Base-by-base conservation (phyloP, 2,797 vertebrate genomes). In the Alcedo atthis region DNA sequence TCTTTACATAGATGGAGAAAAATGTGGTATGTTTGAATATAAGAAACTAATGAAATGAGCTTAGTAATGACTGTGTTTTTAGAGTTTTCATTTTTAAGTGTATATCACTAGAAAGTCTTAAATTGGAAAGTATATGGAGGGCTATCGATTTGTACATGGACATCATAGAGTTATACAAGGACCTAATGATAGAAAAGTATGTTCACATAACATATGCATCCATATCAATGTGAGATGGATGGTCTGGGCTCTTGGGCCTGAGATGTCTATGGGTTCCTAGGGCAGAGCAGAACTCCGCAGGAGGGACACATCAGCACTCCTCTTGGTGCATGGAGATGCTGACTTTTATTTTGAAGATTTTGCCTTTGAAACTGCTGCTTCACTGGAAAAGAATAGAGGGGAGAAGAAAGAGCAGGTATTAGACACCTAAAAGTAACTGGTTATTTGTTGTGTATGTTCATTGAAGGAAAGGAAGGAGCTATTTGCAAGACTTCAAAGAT, bases 161-260 rank as follows among this genome's bases (percentile, higher is more conserved):
- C 10, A 32, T 21, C 28, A 9, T 5, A 7, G 48, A 35, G 37
- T 24, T 26, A 15, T 6, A 28, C 0, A 0, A 57, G 26, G 61
- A 30, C 15, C 5, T 58, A 46, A 32, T 9, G 30, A 33, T 2
- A 35, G 33, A 17, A 32, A 43, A 75, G 21, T 5, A 26, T 26
- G 18, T 20, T 80, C 13, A 5, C 10, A 11, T 10, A 61, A 35
- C 19, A 8, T 17, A 33, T 7, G 43, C 26, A 79, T 13, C 54
- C 54, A 4, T 24, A 25, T 24, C 25, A 35, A 2, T 15, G 30
- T 8, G 10, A 67, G 8, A 22, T 33, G 11, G 30, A 28, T 0
- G 1, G 5, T 59, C 30, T 32, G 61, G 26, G 19, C n/a, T 26
- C 1, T 0, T 8, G 32, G 30, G 22, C 43, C 19, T 0, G 0